Evolutionary conservation across 2,113 vertebrate genomes (phyloP).

Genomic region (Eretmodus cyanostictus): DNA sequence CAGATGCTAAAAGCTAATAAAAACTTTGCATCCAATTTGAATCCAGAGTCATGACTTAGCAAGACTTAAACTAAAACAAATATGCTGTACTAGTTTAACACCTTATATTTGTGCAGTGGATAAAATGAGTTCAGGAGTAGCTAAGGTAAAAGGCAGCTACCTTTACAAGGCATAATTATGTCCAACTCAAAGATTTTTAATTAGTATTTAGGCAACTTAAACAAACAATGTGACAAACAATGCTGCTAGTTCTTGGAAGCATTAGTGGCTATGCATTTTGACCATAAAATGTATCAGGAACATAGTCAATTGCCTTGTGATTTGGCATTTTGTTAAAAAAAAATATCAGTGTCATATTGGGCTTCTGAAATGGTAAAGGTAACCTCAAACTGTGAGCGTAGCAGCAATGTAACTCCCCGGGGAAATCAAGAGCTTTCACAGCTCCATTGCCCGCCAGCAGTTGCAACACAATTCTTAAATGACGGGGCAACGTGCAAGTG

Average conservation of each 20-base stretch:
- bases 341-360: slow-evolving; percentile 27
- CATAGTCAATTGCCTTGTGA: slow-evolving; percentile 8
- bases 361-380: slow-evolving; percentile 42
- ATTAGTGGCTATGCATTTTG: slow-evolving; percentile 6
- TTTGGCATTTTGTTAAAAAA: slow-evolving; percentile 43
- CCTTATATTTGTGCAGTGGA: not conserved
- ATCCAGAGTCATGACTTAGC: not conserved
- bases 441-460: slow-evolving; percentile 44
- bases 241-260: not conserved
- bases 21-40: not conserved
- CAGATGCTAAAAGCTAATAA: not conserved
- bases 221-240: not conserved
- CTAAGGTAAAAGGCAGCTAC: not conserved
- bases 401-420: slow-evolving; percentile 25
- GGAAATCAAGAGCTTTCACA: slow-evolving; percentile 67
- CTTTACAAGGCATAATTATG: not conserved
- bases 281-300: slow-evolving; percentile 21
- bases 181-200: not conserved
- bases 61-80: not conserved
- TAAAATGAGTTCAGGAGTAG: not conserved
- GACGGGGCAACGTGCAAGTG: slow-evolving; percentile 4
- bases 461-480: slow-evolving; percentile 34
- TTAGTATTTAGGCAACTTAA: not conserved
- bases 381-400: slow-evolving; percentile 56
- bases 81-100: not conserved